Base-by-base conservation (phyloP, 2,113 vertebrate species). In the Cheilinus undulatus region DNA sequence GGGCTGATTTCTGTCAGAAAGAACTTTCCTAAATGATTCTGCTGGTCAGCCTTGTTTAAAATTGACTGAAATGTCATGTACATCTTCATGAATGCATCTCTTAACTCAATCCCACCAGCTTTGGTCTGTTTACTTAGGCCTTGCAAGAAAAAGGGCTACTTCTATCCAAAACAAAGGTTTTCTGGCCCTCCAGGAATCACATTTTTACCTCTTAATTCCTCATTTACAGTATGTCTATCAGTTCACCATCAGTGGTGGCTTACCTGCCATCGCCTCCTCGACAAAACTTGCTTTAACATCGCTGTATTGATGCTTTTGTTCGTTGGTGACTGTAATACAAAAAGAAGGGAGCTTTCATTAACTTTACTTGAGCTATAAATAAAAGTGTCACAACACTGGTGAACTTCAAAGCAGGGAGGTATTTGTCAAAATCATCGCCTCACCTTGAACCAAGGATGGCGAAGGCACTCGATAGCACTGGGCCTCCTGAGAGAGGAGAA, bases 391-490 rank as follows among this genome's bases (percentile, higher is more conserved):
- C 24, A 23, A 49, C 58, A 52, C 23, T 14, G 3, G n/a, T 49
- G 58, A 19, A 11, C 7, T 59, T 36, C 27, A 12, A 45, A 3
- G 46, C n/a, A 20, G 20, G 32, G 22, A n/a, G 38, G 27, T n/a
- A 3, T 9, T 43, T 52, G 22, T 34, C 13, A 22, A 30, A 70
- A 38, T 9, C 3, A 54, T 45, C n/a, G 36, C 78, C 89, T 94
- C 88, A 98, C 97, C 95, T 97, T 98, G 90, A 99, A 97, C 97
- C 97, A 99, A 14, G 96, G 95, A 72, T 99, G 97, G 19, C 96
- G 96, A 65, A 99, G 93, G 43, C 96, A 97, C 73, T 97, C 97
- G 14, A 94, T 88, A 2, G 95, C 94, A 10, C 91, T 95, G 34
- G 97, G 97, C 59, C 97, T 95, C 95, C 97, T 99, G 53, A 13